phyloP scores from a whole-genome alignment of 2,888 invertebrate genomes.

The Calephelis perditalis region DNA sequence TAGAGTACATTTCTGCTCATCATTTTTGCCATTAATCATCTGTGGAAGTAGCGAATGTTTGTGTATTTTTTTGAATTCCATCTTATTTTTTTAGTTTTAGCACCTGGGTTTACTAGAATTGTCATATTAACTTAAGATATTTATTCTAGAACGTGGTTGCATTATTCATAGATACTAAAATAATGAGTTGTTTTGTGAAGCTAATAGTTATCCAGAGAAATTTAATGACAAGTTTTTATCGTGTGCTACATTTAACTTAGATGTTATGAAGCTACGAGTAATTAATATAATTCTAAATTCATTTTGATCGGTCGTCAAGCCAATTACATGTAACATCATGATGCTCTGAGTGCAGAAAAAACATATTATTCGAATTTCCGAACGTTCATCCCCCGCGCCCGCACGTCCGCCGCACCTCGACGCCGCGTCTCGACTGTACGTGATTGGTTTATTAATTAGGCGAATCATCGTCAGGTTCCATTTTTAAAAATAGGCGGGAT shows the following conservation, averaged over 20 bases:
- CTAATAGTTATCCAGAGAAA: too few relatives aligned
- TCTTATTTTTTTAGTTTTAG: too few relatives aligned
- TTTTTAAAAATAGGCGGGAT: constrained; percentile 79
- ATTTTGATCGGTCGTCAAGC: constrained; percentile 64
- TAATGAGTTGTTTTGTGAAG: too few relatives aligned
- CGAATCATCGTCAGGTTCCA: constrained; percentile 67
- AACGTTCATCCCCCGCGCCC: constrained; percentile 75
- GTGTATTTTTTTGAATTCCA: too few relatives aligned
- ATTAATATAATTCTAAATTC: constrained; percentile 59
- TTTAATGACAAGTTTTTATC: too few relatives aligned
- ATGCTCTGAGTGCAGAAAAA: constrained; percentile 70
- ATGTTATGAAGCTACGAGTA: constrained; percentile 37
- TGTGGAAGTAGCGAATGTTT: too few relatives aligned
- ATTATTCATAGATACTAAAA: too few relatives aligned
- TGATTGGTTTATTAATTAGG: constrained; percentile 79
- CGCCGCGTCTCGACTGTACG: constrained; percentile 77
- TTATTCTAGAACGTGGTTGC: too few relatives aligned
- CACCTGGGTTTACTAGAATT: too few relatives aligned
- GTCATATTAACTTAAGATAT: too few relatives aligned
- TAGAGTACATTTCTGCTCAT: too few relatives aligned
- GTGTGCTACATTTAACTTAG: constrained; percentile 31
- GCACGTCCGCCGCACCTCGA: constrained; percentile 75
- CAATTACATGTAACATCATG: constrained; percentile 73
- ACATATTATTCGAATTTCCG: constrained; percentile 74
- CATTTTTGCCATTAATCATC: too few relatives aligned